Evolutionary conservation across 1,140 invertebrate species (phyloP), one percentile per base, ranked within the genome.

Genomic region (Philotrypesis tridentata): DNA sequence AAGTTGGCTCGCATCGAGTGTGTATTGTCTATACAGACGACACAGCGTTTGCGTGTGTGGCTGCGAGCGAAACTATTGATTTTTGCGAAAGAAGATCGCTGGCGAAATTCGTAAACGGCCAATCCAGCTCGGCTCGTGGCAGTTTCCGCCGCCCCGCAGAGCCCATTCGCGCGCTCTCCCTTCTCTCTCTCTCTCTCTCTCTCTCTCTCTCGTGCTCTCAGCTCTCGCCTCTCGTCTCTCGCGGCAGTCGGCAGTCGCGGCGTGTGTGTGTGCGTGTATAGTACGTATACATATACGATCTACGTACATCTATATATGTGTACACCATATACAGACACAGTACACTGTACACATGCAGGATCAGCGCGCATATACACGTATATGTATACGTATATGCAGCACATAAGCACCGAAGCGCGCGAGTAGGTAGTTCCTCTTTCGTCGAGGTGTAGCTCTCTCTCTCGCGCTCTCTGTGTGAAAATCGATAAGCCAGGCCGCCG

Each of bases 91-190:
- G 40, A 78, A 72, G 67, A 78, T 82, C 80, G 67, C 23, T 29
- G 60, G 37, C n/a, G 68, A 82, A 82, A 73, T 78, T 78, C 31
- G 74, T 55, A 31, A 48, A 72, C 55, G 60, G 72, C 80, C 80
- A 82, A 82, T 82, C 33, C 23, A 61, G 67, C 12, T 23, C 33
- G 61, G 43, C 17, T n/a, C 27, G 74, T n/a, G 68, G 68, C 74
- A 77, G 71, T 82, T 78, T 78, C 80, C 68, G 60, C 73, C 55
- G 55, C 37, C 27, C 65, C 48, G 48, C 33, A 43, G 31, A 80
- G 17, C 27, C 67, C 78, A 72, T 63, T 79, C 48, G 31, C 31
- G 7, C 71, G 37, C 14, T 23, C 33, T 29, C 63, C 63, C 63
- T 67, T 31, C 25, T 29, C n/a, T 63, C 29, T 27, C 63, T 11